These are phyloP conservation scores for Luidia sarsii DNA, from an alignment of 53 echinoderm and acorn worm species.

Conservation along the genomic window DNA sequence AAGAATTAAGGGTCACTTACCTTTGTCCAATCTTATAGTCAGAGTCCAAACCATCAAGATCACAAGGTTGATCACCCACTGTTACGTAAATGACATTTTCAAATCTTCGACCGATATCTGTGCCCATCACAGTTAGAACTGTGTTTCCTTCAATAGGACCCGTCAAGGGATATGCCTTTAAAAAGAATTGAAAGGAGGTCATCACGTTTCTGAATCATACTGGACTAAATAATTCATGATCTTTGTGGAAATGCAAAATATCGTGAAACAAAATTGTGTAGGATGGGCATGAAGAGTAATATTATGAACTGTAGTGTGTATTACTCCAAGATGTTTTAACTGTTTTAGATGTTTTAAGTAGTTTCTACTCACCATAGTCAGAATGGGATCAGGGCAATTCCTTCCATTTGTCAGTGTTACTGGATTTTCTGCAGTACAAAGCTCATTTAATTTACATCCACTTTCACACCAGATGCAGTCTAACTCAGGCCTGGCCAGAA, in stretches of 20 bases:
- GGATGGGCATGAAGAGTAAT: too few species aligned
- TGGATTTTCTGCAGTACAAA: not conserved
- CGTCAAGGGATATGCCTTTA: slow-evolving; percentile 53
- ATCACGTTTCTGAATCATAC: too few species aligned
- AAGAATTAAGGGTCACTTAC: slow-evolving; percentile 52
- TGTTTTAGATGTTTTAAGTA: too few species aligned
- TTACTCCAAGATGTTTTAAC: too few species aligned
- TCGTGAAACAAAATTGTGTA: too few species aligned
- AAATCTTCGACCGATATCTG: slow-evolving; percentile 66
- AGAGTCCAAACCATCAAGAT: slow-evolving; percentile 13
- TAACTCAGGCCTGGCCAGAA: slow-evolving; percentile 56
- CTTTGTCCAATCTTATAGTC: slow-evolving; percentile 67
- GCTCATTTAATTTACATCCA: slow-evolving; percentile 21
- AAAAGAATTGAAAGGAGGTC: too few species aligned
- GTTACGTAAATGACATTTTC: slow-evolving; percentile 51
- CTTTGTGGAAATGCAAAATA: too few species aligned
- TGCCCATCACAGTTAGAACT: slow-evolving; percentile 61
- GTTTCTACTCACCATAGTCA: not conserved
- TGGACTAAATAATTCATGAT: too few species aligned
- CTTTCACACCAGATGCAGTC: slow-evolving; percentile 68
- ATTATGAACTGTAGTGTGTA: too few species aligned
- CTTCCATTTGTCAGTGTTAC: slow-evolving; percentile 1
- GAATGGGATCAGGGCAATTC: slow-evolving; percentile 38
- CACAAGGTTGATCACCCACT: slow-evolving; percentile 62
- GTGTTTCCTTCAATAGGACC: slow-evolving; percentile 78